Evolutionary conservation across 2,888 invertebrate genomes (phyloP).

Genomic region (Neocrepidodera transversa): DNA sequence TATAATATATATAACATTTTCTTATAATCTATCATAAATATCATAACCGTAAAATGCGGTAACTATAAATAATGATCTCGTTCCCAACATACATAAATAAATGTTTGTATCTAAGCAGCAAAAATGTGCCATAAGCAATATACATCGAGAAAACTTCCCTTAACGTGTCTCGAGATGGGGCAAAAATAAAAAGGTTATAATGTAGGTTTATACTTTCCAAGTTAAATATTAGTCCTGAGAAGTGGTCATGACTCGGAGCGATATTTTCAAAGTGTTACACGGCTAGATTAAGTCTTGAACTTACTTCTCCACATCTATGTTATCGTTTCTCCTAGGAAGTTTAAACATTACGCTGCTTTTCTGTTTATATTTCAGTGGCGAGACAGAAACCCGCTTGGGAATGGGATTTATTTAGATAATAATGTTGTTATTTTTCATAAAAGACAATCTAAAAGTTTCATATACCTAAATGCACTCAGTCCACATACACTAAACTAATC

Average conservation of each 20-base stretch:
- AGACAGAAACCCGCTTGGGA: constrained; percentile 13
- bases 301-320: not conserved
- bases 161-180: not conserved
- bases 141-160: not conserved
- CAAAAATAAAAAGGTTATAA: constrained; percentile 10
- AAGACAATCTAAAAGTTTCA: not conserved
- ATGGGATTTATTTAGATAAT: constrained; percentile 12
- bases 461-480: not conserved
- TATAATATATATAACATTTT: too few species aligned
- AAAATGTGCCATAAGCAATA: too few species aligned
- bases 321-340: constrained; percentile 11
- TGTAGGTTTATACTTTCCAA: constrained; percentile 3
- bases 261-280: constrained; percentile 18
- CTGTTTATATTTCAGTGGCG: constrained; percentile 16
- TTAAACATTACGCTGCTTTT: constrained; percentile 4
- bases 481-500: not conserved
- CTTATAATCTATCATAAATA: too few species aligned
- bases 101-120: too few species aligned
- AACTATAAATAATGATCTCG: too few species aligned
- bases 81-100: too few species aligned
- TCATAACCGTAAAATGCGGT: too few species aligned
- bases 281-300: constrained; percentile 13
- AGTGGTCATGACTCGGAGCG: constrained; percentile 10
- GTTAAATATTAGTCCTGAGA: constrained; percentile 20
- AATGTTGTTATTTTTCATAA: constrained; percentile 10